phyloP scores from a whole-genome alignment of 2,113 vertebrate genomes.

The Carassius auratus region DNA sequence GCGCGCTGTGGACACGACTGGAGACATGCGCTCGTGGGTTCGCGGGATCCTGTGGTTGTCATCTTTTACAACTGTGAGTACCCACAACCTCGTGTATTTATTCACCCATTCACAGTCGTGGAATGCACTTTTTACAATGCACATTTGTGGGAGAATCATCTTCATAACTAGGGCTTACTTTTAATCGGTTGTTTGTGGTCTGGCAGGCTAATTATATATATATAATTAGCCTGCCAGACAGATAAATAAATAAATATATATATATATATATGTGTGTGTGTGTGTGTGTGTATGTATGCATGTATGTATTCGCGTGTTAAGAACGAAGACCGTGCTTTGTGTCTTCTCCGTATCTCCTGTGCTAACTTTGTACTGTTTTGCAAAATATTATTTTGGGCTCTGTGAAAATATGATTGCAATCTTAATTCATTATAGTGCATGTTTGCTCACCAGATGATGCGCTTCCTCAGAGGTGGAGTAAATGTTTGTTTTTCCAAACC shows the following conservation, averaged over 20 bases:
- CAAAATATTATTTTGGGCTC: neutral
- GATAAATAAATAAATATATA: too few species aligned
- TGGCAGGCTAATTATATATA: neutral
- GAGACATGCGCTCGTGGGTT: conserved; percentile 10
- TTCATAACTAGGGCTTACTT: neutral
- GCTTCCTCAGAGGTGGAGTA: neutral
- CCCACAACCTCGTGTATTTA: neutral
- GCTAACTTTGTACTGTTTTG: neutral
- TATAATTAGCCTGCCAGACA: too few species aligned
- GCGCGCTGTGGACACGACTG: neutral
- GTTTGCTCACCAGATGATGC: neutral
- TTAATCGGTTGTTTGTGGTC: neutral
- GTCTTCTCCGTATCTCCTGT: neutral
- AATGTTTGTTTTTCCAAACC: neutral
- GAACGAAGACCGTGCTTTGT: neutral
- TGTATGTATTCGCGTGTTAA: too few species aligned
- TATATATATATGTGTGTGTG: too few species aligned
- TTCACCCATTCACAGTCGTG: neutral
- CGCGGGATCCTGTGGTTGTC: conserved; percentile 32
- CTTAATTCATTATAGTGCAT: neutral
- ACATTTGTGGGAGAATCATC: neutral
- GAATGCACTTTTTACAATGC: neutral
- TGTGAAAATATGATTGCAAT: neutral
- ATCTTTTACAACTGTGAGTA: conserved; percentile 46
- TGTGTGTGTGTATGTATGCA: too few species aligned